Evolutionary conservation across 2,113 vertebrate species (phyloP).

Genomic region (Dicaeum eximium): DNA sequence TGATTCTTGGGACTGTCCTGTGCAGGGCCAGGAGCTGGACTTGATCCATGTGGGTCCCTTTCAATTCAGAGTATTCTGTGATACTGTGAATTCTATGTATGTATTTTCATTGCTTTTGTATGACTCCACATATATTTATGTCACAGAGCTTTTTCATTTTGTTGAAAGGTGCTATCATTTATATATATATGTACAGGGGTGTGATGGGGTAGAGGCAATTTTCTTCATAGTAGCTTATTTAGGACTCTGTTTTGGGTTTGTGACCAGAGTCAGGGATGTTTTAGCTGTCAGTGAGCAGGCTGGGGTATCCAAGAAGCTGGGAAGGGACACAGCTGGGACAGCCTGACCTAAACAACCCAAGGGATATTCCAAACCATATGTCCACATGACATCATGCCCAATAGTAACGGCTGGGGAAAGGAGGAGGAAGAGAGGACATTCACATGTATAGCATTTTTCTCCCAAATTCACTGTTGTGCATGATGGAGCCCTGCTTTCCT

Average conservation of each 20-base stretch:
- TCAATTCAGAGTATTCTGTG: background rate
- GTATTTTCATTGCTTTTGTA: background rate
- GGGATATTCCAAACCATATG: background rate
- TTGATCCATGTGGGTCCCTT: background rate
- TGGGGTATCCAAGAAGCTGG: background rate
- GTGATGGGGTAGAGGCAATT: background rate
- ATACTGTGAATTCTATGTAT: background rate
- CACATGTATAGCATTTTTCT: background rate
- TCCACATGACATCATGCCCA: background rate
- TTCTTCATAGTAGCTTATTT: background rate
- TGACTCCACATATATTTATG: background rate
- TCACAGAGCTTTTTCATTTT: background rate
- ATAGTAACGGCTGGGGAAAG: background rate
- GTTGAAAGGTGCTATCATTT: background rate
- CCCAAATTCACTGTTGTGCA: rapidly evolving
- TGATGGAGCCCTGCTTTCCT: background rate
- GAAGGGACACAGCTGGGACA: background rate
- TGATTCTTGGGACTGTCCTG: background rate
- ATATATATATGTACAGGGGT: background rate
- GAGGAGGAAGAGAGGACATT: background rate
- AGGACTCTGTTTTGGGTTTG: background rate
- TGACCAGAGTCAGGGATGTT: background rate
- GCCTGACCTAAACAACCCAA: background rate
- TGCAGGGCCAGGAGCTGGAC: background rate
- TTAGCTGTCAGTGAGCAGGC: background rate